Evolutionary conservation across 2,113 vertebrate species (phyloP).

Genomic region (Microcebus murinus): DNA sequence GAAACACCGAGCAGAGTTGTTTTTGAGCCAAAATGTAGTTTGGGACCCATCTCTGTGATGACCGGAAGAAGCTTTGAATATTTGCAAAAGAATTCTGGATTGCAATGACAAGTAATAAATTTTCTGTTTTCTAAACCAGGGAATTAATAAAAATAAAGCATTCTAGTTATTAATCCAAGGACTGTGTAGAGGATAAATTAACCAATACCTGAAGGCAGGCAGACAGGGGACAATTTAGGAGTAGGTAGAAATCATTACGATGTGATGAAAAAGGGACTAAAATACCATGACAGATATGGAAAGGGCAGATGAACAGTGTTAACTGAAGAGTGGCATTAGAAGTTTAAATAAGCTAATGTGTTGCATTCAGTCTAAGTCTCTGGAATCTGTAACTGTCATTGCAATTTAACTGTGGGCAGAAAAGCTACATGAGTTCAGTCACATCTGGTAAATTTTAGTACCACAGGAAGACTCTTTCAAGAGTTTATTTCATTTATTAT

Average conservation of each 20-base stretch:
- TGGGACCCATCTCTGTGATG: background rate
- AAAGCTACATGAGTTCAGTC: background rate
- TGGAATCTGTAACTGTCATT: background rate
- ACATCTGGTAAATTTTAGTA: conserved; percentile 44
- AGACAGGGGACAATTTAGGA: conserved; percentile 11
- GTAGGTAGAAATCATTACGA: background rate
- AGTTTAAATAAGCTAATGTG: background rate
- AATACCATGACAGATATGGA: background rate
- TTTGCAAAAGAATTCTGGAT: background rate
- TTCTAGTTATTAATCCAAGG: conserved; percentile 6
- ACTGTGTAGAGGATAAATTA: background rate
- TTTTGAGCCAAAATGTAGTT: background rate
- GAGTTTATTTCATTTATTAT: conserved; percentile 59
- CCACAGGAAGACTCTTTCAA: conserved; percentile 38
- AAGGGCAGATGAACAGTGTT: background rate
- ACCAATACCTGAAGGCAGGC: background rate
- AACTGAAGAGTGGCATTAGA: background rate
- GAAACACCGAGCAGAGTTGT: background rate
- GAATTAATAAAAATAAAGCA: background rate
- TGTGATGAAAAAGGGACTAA: background rate
- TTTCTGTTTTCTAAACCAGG: conserved; percentile 12
- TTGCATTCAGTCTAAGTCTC: background rate
- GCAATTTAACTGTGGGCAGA: conserved; percentile 18
- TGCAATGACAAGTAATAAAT: background rate
- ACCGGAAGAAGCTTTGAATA: background rate